Evolutionary conservation across 2,113 vertebrate species (phyloP).

Genomic region (Hemicordylus capensis): DNA sequence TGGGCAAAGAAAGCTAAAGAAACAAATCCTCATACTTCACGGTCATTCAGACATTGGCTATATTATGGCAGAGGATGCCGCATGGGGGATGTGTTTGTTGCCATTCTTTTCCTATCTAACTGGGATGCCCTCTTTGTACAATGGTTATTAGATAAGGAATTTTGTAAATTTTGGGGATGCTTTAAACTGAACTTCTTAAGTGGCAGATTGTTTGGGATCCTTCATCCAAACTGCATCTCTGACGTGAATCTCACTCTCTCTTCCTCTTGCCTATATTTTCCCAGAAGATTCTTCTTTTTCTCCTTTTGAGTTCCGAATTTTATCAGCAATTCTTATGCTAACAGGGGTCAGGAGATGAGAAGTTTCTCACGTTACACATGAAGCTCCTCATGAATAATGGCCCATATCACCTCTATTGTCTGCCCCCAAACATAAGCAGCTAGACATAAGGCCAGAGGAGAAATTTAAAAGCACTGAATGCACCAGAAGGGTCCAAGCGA

Average conservation of each 20-base stretch:
- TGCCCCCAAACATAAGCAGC: constrained; percentile 78
- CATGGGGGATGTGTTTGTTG: neutral
- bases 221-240: constrained; percentile 54
- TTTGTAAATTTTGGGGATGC: neutral
- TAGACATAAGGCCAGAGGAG: constrained; percentile 81
- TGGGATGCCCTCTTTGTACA: neutral
- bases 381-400: constrained; percentile 82
- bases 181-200: constrained; percentile 2
- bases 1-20: too few relatives aligned
- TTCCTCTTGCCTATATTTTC: constrained; percentile 62
- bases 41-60: neutral
- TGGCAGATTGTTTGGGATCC: constrained; percentile 44
- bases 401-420: constrained; percentile 86
- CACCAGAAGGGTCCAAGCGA: constrained; percentile 74
- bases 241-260: constrained; percentile 45
- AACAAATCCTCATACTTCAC: neutral
- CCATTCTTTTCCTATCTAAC: neutral
- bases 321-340: constrained; percentile 90
- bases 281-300: constrained; percentile 73
- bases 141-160: too few relatives aligned
- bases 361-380: constrained; percentile 93
- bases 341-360: constrained; percentile 93
- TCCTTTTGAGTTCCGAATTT: constrained; percentile 76
- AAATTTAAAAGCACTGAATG: constrained; percentile 84
- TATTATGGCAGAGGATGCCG: too few relatives aligned